These are phyloP conservation scores for Oceanites oceanicus DNA, from an alignment of 2,113 vertebrate genomes.

Conservation along the genomic window DNA sequence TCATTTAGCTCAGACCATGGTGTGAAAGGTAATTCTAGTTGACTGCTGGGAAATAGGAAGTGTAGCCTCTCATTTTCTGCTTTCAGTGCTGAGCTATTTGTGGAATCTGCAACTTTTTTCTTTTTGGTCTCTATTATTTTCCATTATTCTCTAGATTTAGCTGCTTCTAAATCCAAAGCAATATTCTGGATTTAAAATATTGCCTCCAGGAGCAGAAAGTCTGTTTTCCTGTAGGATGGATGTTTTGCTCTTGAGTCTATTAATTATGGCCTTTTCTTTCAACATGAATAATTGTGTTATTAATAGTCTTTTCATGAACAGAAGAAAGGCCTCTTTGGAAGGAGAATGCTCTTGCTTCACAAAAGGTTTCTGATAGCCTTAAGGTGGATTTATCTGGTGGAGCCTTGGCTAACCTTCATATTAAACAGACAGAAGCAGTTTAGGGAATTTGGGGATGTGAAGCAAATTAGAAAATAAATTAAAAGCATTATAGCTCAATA, in stretches of 20 bases:
- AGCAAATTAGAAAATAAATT: conserved; percentile 73
- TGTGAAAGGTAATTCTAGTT: conserved; percentile 39
- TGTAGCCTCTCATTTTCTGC: conserved; percentile 33
- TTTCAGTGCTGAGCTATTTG: conserved; percentile 22
- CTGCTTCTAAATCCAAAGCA: conserved; percentile 37
- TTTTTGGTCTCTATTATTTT: conserved; percentile 17
- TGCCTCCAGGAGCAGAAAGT: conserved; percentile 7
- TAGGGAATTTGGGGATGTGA: conserved; percentile 67
- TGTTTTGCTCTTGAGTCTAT: conserved; percentile 57
- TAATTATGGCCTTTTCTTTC: conserved; percentile 71
- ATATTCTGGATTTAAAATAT: conserved; percentile 50
- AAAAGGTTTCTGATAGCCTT: conserved; percentile 72
- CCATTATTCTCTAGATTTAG: conserved; percentile 26
- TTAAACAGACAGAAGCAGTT: conserved; percentile 65
- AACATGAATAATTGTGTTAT: conserved; percentile 70
- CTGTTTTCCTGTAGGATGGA: conserved; percentile 9
- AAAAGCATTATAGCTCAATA: conserved; percentile 70
- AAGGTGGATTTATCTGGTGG: conserved; percentile 70
- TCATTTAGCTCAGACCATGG: not conserved
- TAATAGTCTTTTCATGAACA: conserved; percentile 72
- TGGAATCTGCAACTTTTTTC: not conserved
- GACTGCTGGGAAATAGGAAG: conserved; percentile 14
- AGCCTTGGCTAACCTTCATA: conserved; percentile 66
- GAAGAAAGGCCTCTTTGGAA: conserved; percentile 68
- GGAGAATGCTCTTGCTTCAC: conserved; percentile 61